Percentiles rank a stretch among this genome's conserved stretches.
Conservation (phyloP, 2,888 invertebrate species). For the Margaritifera margaritifera region DNA sequence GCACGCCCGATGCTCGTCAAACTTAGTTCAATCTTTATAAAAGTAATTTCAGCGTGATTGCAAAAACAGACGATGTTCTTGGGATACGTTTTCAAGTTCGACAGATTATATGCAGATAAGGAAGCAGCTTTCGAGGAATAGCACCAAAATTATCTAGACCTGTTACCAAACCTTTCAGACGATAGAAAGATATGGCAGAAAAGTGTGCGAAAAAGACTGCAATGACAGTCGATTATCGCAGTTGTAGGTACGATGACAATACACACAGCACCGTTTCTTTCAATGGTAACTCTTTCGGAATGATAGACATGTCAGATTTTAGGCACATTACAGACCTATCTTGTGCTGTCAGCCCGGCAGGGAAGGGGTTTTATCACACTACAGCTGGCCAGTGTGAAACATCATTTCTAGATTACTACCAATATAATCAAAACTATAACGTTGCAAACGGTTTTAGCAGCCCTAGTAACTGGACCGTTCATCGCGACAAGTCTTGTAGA, state of each 20-base stretch:
- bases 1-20: too few species aligned
- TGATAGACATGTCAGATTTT: slow-evolving; percentile 54
- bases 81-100: too few species aligned
- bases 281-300: slow-evolving; percentile 24
- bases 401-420: slow-evolving; percentile 47
- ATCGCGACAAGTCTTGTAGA: too few species aligned
- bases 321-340: slow-evolving; percentile 64
- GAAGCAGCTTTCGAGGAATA: too few species aligned
- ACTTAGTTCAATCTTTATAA: too few species aligned
- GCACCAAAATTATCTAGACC: too few species aligned
- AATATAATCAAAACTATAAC: slow-evolving; percentile 33
- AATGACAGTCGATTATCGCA: slow-evolving; percentile 70
- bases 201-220: slow-evolving; percentile 38
- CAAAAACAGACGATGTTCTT: too few species aligned
- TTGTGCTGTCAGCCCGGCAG: slow-evolving; percentile 44
- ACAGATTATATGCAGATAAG: too few species aligned
- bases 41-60: too few species aligned
- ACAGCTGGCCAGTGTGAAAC: slow-evolving; percentile 23
- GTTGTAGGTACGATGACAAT: slow-evolving; percentile 65
- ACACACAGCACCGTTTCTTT: slow-evolving; percentile 27
- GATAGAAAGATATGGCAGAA: background rate
- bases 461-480: too few species aligned
- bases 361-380: slow-evolving; percentile 36
- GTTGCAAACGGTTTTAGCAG: slow-evolving; percentile 23
- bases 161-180: too few species aligned